Conservation (phyloP, 1,140 invertebrate genomes). For the Radopholus similis region DNA sequence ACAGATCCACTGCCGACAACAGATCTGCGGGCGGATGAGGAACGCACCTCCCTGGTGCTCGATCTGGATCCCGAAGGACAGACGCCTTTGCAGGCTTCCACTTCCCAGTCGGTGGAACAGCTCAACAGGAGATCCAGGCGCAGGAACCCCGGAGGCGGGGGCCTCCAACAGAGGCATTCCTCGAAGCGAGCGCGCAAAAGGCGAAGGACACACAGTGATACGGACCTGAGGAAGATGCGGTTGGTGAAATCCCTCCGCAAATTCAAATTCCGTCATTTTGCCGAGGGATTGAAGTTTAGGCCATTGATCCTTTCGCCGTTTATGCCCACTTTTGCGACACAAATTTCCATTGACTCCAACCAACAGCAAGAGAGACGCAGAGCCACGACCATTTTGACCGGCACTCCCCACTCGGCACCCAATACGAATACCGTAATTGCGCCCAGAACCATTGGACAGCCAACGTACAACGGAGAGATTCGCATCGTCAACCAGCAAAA, state of each 20-base stretch:
- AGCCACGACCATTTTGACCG: constrained; percentile 12
- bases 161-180: background rate
- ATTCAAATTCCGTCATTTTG: constrained; percentile 17
- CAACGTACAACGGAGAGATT: background rate
- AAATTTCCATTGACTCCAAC: constrained; percentile 41
- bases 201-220: constrained; percentile 30
- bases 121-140: constrained; percentile 4
- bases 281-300: constrained; percentile 41
- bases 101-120: constrained; percentile 11
- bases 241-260: too few species aligned
- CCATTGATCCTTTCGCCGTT: constrained; percentile 53
- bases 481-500: constrained; percentile 13
- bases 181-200: constrained; percentile 1
- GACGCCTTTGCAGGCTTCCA: background rate
- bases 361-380: constrained; percentile 23
- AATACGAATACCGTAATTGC: constrained; percentile 11
- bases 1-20: constrained; percentile 1
- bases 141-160: too few species aligned
- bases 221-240: constrained; percentile 34
- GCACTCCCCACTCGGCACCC: background rate
- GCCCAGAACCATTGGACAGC: constrained; percentile 9
- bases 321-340: constrained; percentile 52
- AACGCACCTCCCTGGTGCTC: background rate
- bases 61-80: background rate
- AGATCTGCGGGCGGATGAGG: constrained; percentile 9